Percentiles rank a stretch among this genome's conserved stretches.
These are phyloP conservation scores for Uromys caudimaculatus DNA, from an alignment of 2,797 vertebrate species.

Conservation along the genomic window DNA sequence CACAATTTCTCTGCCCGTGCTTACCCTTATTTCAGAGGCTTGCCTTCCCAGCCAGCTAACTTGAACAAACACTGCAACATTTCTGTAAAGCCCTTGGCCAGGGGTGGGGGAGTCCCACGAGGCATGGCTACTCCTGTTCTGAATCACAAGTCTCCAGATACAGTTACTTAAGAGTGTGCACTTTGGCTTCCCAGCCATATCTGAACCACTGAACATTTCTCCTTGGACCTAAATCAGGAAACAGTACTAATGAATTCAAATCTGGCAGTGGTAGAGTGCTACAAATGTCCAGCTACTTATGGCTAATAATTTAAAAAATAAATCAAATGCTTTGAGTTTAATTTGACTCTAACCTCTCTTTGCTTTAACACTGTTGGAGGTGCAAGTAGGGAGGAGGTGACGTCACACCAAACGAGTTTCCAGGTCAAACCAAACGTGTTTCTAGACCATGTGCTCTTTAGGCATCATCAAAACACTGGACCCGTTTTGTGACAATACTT, in stretches of 20 bases:
- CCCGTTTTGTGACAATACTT: neutral
- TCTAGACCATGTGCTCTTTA: neutral
- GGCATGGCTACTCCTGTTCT: slow-evolving; percentile 28
- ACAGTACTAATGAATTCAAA: slow-evolving; percentile 72
- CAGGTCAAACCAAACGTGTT: neutral
- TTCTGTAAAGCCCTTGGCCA: slow-evolving; percentile 36
- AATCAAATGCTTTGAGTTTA: slow-evolving; percentile 60
- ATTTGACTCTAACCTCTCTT: slow-evolving; percentile 26
- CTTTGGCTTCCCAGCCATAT: slow-evolving; percentile 36
- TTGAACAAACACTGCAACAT: slow-evolving; percentile 56
- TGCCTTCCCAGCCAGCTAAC: neutral
- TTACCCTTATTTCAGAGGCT: slow-evolving; percentile 52
- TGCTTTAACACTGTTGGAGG: neutral
- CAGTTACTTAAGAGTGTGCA: neutral
- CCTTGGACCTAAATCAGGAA: slow-evolving; percentile 65
- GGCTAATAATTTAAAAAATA: slow-evolving; percentile 69
- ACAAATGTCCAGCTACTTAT: slow-evolving; percentile 60
- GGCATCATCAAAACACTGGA: neutral
- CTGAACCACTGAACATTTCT: slow-evolving; percentile 57
- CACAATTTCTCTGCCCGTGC: slow-evolving; percentile 38
- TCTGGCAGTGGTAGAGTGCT: slow-evolving; percentile 42
- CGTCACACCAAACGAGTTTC: neutral
- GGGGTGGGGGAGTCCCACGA: neutral
- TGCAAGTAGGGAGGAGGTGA: neutral
- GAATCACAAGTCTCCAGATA: slow-evolving; percentile 50